Base-by-base conservation (phyloP, 1,140 invertebrate species). In the Bacillus rossius region DNA sequence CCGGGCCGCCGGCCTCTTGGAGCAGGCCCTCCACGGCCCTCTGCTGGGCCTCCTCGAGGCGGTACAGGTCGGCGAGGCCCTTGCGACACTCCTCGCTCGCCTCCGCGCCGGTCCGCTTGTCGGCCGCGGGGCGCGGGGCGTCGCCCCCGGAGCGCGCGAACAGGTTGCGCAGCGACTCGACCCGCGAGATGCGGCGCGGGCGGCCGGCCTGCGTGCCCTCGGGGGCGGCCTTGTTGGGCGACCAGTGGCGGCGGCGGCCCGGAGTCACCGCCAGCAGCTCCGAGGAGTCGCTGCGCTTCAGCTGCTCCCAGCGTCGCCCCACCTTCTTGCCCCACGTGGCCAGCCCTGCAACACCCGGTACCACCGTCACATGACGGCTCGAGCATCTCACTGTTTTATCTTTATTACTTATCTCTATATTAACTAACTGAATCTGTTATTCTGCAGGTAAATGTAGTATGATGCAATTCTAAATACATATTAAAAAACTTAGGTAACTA, bases 281-380 rank as follows among this genome's bases (percentile, higher is more conserved):
- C 0, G 76, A 78, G 22, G 80, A 82, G 41, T 84, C 81, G 23
- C 78, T 77, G 48, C 79, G 71, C 65, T 79, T 83, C 34, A 84
- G 64, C 59, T 83, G 77, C 38, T 85, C 82, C 80, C 81, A 84
- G 66, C 80, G 81, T 55, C 72, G 73, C n/a, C 80, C 81, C 34
- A 85, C 79, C 69, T 78, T 81, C 66, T 76, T 79, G 34, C 83
- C 81, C 84, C 82, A 85, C n/a, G 82, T 83, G 5, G 82, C 77
- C 48, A 84, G 72, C 64, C 79, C 82, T 84, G 59, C 50, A 42
- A 29, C 37, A 54, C 48, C 14, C 34, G n/a, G 25, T 10, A 10
- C 34, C 42, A 17, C 17, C 22, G 14, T 4, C 42, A 45, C 22
- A 3, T 45, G 42, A 7, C 14, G 16, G 7, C 17, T 3, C 22